Evolutionary conservation across 2,888 invertebrate species (phyloP).

Genomic region (Cabera pusaria): DNA sequence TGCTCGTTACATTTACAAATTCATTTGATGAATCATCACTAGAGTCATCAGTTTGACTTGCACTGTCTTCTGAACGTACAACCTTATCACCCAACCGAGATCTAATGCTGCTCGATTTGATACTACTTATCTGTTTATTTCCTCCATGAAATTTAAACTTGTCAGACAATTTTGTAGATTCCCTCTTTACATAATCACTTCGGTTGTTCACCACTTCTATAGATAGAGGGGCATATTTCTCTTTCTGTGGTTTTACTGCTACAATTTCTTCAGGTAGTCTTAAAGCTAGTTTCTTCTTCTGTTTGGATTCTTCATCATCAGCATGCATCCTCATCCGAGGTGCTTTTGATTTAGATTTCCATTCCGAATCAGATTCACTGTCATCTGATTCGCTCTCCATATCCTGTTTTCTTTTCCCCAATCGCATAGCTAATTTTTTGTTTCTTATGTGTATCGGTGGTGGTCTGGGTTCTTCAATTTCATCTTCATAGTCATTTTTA

Average conservation of each 20-base stretch:
- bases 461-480: conserved; percentile 42
- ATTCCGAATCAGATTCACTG: conserved; percentile 78
- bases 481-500: conserved; percentile 52
- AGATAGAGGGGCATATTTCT: conserved; percentile 65
- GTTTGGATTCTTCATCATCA: conserved; percentile 91
- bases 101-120: conserved; percentile 49
- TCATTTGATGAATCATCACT: conserved; percentile 57
- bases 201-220: conserved; percentile 68
- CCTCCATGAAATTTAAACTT: conserved; percentile 58
- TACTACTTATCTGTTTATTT: conserved; percentile 30
- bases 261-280: conserved; percentile 37
- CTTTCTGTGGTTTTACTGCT: conserved; percentile 31
- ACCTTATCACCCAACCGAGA: conserved; percentile 68
- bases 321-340: conserved; percentile 94
- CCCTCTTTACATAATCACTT: conserved; percentile 51
- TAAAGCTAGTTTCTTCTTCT: conserved; percentile 49
- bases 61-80: conserved; percentile 23
- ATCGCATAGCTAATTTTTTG: conserved; percentile 64
- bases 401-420: conserved; percentile 59
- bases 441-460: conserved; percentile 57
- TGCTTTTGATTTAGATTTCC: conserved; percentile 85
- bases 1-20: conserved; percentile 75
- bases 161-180: conserved; percentile 60
- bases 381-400: conserved; percentile 56
- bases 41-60: conserved; percentile 38